A percentile compares a stretch with the other conserved stretches of the same genome.
Conservation (phyloP, 2,113 vertebrate genomes). For the Fregetta grallaria region DNA sequence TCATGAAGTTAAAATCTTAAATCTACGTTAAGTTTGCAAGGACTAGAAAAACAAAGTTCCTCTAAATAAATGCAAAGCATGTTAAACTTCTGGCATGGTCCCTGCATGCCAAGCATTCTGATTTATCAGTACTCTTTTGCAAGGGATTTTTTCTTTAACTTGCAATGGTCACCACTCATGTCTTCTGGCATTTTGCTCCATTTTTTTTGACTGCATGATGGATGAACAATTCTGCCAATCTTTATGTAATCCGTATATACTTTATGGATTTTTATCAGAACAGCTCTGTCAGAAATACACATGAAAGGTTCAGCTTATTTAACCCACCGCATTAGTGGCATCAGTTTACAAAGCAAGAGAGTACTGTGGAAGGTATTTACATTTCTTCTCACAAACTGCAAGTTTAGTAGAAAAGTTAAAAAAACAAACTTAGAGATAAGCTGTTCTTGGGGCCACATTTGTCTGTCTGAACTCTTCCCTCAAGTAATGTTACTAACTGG, state of each 20-base stretch:
- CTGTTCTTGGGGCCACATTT: not conserved
- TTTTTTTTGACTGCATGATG: not conserved
- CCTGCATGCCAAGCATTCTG: not conserved
- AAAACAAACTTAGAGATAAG: accelerated
- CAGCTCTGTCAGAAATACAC: not conserved
- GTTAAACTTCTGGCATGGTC: not conserved
- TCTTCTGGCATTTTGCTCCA: not conserved
- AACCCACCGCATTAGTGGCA: not conserved
- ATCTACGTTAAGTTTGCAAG: not conserved
- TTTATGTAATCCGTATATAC: not conserved
- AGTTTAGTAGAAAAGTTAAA: not conserved
- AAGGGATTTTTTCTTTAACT: not conserved
- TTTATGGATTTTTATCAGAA: not conserved
- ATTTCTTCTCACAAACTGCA: not conserved
- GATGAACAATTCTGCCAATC: not conserved
- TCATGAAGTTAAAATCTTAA: not conserved
- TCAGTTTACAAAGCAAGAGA: not conserved
- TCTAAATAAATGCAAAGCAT: not conserved
- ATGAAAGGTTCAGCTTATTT: not conserved
- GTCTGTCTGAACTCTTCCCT: not conserved
- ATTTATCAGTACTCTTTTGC: not conserved
- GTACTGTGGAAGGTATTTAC: not conserved
- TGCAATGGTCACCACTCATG: not conserved
- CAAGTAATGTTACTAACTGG: not conserved
- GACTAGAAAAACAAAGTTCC: not conserved